Base-by-base conservation (phyloP, 2,888 invertebrate species). In the Alitta virens region DNA sequence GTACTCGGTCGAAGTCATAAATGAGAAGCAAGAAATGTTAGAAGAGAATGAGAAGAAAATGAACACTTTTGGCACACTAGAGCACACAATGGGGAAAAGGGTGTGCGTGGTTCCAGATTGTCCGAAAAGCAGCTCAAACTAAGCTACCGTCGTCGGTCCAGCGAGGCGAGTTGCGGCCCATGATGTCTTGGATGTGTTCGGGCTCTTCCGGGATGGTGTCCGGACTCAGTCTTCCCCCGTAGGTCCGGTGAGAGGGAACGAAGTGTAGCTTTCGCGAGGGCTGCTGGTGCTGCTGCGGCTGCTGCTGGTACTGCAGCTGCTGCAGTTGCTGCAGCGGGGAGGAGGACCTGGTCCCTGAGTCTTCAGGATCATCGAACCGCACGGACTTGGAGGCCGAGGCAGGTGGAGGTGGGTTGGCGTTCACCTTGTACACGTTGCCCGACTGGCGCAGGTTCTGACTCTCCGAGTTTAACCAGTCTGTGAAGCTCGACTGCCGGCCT, bases 191-290 rank as follows among this genome's bases (percentile, higher is more conserved):
- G 26, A 49, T 38, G 18, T 16, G 9, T 49, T 59, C 59, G 2
- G 59, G 59, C 42, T 59, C 59, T 51, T 59, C 59, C 27, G 59
- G 59, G 24, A 59, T 59, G n/a, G 59, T 59, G 59, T 59, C 59
- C 24, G 50, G 51, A 23, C 59, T 51, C 7, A 59, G 38, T 18
- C 27, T 27, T 27, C 50, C 52, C 23, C 59, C 59, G 51, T n/a
- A 59, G 59, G 50, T 59, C 59, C 59, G 33, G 7, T 49, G 24
- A 25, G 38, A 51, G 12, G 59, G 26, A 49, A 49, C 49, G 38
- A 59, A 49, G 21, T 59, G 59, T 9, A 59, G 38, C 42, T 59
- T 59, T 18, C 59, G 50, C n/a, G 23, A 2, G 23, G 52, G 52
- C 16, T 16, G 52, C 25, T 23, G 21, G 16, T 52, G 24, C 23